phyloP scores from a whole-genome alignment of 2,113 vertebrate species.

The Puntigrus tetrazona region DNA sequence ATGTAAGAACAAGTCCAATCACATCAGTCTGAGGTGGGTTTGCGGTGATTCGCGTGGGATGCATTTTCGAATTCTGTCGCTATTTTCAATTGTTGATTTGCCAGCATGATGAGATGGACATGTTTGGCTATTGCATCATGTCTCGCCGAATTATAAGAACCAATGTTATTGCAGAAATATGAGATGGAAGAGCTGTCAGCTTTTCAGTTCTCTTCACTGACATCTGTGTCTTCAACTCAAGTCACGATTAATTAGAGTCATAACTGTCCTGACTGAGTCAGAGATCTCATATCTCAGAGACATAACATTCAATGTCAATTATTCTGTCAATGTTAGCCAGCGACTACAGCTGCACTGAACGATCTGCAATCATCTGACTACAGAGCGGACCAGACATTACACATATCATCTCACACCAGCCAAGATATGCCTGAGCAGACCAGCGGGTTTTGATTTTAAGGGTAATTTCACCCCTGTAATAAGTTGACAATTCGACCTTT shows the following conservation, averaged over 20 bases:
- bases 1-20: not conserved
- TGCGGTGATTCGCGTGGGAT: not conserved
- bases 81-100: not conserved
- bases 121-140: not conserved
- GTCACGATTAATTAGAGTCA: slow-evolving; percentile 15
- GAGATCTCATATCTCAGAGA: slow-evolving; percentile 13
- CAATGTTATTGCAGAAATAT: not conserved
- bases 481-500: not conserved
- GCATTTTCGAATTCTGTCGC: not conserved
- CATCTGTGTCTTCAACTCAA: slow-evolving; percentile 27
- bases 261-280: not conserved
- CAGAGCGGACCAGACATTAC: slow-evolving; percentile 14
- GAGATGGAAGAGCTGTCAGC: not conserved
- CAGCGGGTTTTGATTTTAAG: slow-evolving; percentile 21
- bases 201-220: not conserved
- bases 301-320: slow-evolving; percentile 30
- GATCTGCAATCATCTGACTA: not conserved
- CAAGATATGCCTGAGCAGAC: slow-evolving; percentile 27
- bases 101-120: not conserved
- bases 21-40: not conserved
- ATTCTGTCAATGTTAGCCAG: slow-evolving; percentile 13
- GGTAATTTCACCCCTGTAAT: slow-evolving; percentile 19
- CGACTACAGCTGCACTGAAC: slow-evolving; percentile 12
- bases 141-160: not conserved
- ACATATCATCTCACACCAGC: not conserved